Base-by-base conservation (phyloP, 1,140 invertebrate genomes). In the Bilobella aurantiaca region DNA sequence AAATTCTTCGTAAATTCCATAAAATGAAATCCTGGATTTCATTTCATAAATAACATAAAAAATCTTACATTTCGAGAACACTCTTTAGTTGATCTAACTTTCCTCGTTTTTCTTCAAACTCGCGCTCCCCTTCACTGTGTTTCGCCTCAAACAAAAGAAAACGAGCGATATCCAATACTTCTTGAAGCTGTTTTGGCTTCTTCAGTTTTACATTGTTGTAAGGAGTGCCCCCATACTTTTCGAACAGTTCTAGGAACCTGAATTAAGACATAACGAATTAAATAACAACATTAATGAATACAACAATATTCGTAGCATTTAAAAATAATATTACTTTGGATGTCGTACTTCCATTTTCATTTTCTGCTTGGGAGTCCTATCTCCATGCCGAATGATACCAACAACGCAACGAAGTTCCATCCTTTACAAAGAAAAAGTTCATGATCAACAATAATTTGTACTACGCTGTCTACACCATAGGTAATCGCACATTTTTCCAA, bases 311-410 rank as follows among this genome's bases (percentile, higher is more conserved):
- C n/a, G n/a, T n/a, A n/a, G n/a, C n/a, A n/a, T n/a, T n/a, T n/a
- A n/a, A n/a, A n/a, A n/a, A n/a, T n/a, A n/a, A n/a, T n/a, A 25
- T 82, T 79, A 96, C 88, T 95, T 96, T 30, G 88, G 91, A 84
- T 99, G 93, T 64, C 94, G 84, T n/a, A 99, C 96, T 84, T 98
- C 95, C 73, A 99, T 94, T 80, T 99, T 99, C 96, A 99, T 99
- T 80, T 99, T 99, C 79, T 99, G 97, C 78, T 99, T 99, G 0
- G 97, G 97, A 14, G 96, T 99, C 73, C 97, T 81, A 78, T 99
- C 97, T 0, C 96, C 97, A 75, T 99, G 97, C 71, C 97, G 79
- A 61, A 99, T 98, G 0, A 99, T 91, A n/a, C 90, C 96, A 29
- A 98, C 92, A 0, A 98, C 96, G 79, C 95, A 98, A 29, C 96